Base-by-base conservation (phyloP, 2,888 invertebrate genomes). In the Acleris sparsana region DNA sequence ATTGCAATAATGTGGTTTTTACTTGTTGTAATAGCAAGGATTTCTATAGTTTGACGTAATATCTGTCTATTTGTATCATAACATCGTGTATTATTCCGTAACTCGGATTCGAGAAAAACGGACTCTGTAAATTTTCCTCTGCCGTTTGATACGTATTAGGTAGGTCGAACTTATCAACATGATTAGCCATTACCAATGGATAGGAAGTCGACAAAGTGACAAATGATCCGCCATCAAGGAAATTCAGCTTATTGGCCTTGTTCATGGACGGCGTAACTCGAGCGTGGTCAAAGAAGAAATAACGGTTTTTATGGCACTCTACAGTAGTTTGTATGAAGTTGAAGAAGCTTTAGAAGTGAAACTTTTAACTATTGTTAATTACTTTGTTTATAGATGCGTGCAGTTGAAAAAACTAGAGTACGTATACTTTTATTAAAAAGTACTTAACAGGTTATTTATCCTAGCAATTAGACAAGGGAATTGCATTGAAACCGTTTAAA, bases 221-320 rank as follows among this genome's bases (percentile, higher is more conserved):
- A 64, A 63, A 68, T 48, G 52, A 61, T 70, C 73, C 76, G 76
- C 77, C 75, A 80, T 82, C 75, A 79, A 84, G 86, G 86, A 85
- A 85, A 83, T 76, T 71, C 71, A 67, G 73, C 71, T 72, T 75
- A 74, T 74, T 75, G 82, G 74, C 83, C 82, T 82, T 76, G 80
- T 58, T 69, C 70, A 77, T 84, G 86, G 85, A 80, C 84, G 75
- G 57, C 66, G 55, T 25, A 71, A 79, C 72, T 81, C 79, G 76
- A 83, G 75, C 85, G 85, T 85, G 79, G 62, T 72, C 69, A 64
- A 71, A 73, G 75, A 80, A 80, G 80, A 84, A 79, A 59, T 46
- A 16, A n/a, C 46, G 17, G 46, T 39, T 39, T 33, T 39, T 39
- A 39, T 13, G 39, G 39, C 39, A 13, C 13, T 39, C 39, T 25